Evolutionary conservation across 2,888 invertebrate species (phyloP), one percentile per base, ranked within the genome.

Genomic region (Plagodis dolabraria): DNA sequence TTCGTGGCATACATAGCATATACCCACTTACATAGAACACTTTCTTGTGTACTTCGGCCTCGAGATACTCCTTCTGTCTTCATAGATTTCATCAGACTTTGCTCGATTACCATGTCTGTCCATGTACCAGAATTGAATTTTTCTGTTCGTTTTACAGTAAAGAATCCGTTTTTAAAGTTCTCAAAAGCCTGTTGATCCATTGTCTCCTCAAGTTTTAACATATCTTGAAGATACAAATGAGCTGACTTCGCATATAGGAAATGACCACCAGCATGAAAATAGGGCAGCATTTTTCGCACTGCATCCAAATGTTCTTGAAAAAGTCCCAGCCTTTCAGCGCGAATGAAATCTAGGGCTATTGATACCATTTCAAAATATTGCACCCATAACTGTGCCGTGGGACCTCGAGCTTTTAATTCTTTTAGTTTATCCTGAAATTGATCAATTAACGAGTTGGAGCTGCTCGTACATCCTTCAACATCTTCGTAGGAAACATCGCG

Each of bases 51-150:
- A 78, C 82, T 80, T 77, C 82, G 69, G 7, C 82, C 81, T 72
- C 76, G 82, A 77, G 81, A 51, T 69, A 83, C 64, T 67, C 82
- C 83, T 74, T 78, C 75, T 76, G 78, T 82, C 48, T 76, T 79
- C 76, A 84, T 84, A 63, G 77, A 61, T 65, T 72, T 75, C 79
- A 77, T 77, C 65, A 75, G 8, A 38, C 71, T 68, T 47, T 75
- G 75, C 40, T 76, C 74, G 58, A 85, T 83, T 0, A 76, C 60
- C 81, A 82, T 82, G 54, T 82, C 84, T 40, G 80, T 78, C 57
- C 72, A 82, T 72, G 76, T 79, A 69, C 82, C 82, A 71, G 74
- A 81, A 75, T 70, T 75, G 10, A 80, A 69, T 82, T 84, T 82
- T 45, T 83, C 78, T 42, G 82, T 73, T 65, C 80, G 77, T 76